phyloP scores from a whole-genome alignment of 2,888 invertebrate species.

The Drosophila engyochracea region DNA sequence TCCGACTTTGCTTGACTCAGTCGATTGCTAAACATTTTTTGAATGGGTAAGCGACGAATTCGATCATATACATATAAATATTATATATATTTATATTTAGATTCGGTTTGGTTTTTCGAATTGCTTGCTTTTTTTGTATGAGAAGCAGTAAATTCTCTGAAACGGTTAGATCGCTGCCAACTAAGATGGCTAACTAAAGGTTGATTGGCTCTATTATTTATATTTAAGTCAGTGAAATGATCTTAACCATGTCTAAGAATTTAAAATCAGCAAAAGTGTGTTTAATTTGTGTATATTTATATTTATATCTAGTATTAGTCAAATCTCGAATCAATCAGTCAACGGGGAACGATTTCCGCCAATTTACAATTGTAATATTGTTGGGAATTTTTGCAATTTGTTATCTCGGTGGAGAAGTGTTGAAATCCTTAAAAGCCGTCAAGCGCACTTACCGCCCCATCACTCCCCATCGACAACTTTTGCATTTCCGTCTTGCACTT shows the following conservation, averaged over 20 bases:
- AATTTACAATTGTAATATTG: slow-evolving; percentile 17
- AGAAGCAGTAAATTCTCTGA: not conserved
- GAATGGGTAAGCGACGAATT: slow-evolving; percentile 1
- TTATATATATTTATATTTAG: not conserved
- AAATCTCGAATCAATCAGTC: slow-evolving; percentile 45
- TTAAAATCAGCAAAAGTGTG: not conserved
- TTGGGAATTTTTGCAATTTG: slow-evolving; percentile 23
- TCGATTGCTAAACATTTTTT: slow-evolving; percentile 30
- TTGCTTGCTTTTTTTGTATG: not conserved
- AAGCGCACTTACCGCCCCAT: slow-evolving; percentile 1
- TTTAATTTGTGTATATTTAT: not conserved
- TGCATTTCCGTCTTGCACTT: slow-evolving; percentile 59
- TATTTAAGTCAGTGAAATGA: not conserved
- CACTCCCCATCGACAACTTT: slow-evolving; percentile 33
- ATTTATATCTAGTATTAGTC: not conserved
- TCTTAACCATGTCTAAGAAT: not conserved
- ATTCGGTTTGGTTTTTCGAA: not conserved
- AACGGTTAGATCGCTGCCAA: not conserved
- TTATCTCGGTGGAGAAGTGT: slow-evolving; percentile 29
- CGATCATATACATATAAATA: not conserved
- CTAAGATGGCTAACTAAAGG: not conserved
- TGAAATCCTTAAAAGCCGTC: slow-evolving; percentile 21
- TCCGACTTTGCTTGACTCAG: not conserved
- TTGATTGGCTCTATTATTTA: not conserved
- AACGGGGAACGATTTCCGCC: slow-evolving; percentile 6